A percentile compares a stretch with the other conserved stretches of the same genome.
Conservation (phyloP, 2,888 invertebrate species). For the Aleiodes leptofemur region DNA sequence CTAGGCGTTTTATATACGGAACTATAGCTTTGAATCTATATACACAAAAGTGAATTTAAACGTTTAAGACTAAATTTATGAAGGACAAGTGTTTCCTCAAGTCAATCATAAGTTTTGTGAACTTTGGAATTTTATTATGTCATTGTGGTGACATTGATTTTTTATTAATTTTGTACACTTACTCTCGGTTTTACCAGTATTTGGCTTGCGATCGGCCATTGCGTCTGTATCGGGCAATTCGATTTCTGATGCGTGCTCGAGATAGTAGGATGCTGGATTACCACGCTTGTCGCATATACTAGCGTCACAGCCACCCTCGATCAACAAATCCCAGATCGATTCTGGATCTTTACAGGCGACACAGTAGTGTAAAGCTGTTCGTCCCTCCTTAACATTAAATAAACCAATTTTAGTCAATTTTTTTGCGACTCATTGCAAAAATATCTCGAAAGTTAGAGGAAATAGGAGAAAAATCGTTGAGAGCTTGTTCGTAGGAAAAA, state of each 20-base stretch:
- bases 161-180: slow-evolving; percentile 54
- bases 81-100: slow-evolving; percentile 48
- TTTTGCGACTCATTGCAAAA: neutral
- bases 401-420: neutral
- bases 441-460: too few species aligned
- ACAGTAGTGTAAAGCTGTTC: slow-evolving; percentile 83
- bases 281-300: slow-evolving; percentile 79
- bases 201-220: slow-evolving; percentile 62
- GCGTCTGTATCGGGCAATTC: slow-evolving; percentile 75
- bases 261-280: slow-evolving; percentile 78
- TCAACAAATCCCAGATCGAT: slow-evolving; percentile 79
- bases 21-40: neutral
- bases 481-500: too few species aligned
- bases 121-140: slow-evolving; percentile 2
- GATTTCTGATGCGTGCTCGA: slow-evolving; percentile 77
- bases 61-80: slow-evolving; percentile 21
- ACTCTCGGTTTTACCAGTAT: slow-evolving; percentile 65
- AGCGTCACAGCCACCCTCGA: slow-evolving; percentile 81
- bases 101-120: slow-evolving; percentile 16
- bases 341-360: slow-evolving; percentile 79
- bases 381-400: slow-evolving; percentile 78
- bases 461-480: too few species aligned
- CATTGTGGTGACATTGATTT: neutral
- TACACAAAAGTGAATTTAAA: neutral
- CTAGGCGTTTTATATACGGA: slow-evolving; percentile 36